These are phyloP conservation scores for Beaufortia kweichowensis DNA, from an alignment of 2,113 vertebrate species.

Conservation along the genomic window DNA sequence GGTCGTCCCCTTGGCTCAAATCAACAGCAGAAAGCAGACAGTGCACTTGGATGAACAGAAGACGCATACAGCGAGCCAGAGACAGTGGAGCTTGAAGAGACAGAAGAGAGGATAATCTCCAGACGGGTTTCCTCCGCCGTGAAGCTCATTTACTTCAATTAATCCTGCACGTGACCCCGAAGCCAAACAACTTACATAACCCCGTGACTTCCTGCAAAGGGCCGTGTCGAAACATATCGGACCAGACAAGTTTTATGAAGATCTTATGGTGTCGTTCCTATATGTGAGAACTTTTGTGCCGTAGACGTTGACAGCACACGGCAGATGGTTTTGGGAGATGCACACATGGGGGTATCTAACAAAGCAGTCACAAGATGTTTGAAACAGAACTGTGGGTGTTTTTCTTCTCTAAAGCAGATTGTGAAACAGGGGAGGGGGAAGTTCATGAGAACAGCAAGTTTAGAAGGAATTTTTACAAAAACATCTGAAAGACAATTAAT, in stretches of 20 bases:
- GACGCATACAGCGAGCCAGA: not conserved
- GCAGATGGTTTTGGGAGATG: constrained; percentile 7
- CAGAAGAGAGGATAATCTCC: constrained; percentile 16
- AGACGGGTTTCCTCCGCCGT: constrained; percentile 15
- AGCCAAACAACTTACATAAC: constrained; percentile 21
- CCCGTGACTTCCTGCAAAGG: not conserved
- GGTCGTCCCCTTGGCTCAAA: constrained; percentile 23
- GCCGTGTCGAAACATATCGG: not conserved
- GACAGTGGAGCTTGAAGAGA: not conserved
- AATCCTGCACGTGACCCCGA: constrained; percentile 12
- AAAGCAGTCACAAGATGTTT: constrained; percentile 27
- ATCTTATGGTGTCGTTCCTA: constrained; percentile 1
- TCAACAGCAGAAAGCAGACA: constrained; percentile 17
- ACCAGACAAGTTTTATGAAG: not conserved
- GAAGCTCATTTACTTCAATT: constrained; percentile 6
- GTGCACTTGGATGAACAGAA: constrained; percentile 19
- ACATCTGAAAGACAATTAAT: not conserved
- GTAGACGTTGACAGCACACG: not conserved
- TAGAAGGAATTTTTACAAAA: not conserved
- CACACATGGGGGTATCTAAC: constrained; percentile 25
- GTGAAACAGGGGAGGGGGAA: not conserved
- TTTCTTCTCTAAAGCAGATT: constrained; percentile 24
- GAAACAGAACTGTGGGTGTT: not conserved
- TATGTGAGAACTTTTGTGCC: not conserved
- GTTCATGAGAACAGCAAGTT: not conserved